Percentiles rank a stretch among this genome's conserved stretches.
Conservation (phyloP, 2,888 invertebrate species). For the Tiphia femorata region DNA sequence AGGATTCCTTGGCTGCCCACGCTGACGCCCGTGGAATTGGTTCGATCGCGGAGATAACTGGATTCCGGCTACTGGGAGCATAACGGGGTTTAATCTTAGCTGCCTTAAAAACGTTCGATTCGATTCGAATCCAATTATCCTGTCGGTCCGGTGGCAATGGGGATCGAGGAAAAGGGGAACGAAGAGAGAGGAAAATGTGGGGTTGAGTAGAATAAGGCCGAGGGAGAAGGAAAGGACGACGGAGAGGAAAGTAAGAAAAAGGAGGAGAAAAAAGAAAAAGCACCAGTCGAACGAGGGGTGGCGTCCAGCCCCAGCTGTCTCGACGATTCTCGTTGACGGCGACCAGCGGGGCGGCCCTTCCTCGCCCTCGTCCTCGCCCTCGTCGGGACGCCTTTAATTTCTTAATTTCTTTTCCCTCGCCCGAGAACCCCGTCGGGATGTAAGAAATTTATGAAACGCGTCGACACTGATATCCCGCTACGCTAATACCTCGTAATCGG, state of each 20-base stretch:
- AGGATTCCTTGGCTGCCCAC: background rate
- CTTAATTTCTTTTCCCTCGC: too few relatives aligned
- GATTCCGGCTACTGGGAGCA: background rate
- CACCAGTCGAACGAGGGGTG: background rate
- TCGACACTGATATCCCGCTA: too few relatives aligned
- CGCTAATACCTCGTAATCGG: too few relatives aligned
- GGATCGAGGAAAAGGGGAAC: background rate
- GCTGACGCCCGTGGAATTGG: constrained; percentile 1
- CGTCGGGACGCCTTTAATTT: background rate
- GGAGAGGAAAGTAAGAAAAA: background rate
- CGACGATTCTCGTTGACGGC: background rate
- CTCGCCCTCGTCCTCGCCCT: background rate
- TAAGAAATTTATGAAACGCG: too few relatives aligned
- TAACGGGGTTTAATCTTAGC: constrained; percentile 5
- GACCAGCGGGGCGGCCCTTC: too few relatives aligned
- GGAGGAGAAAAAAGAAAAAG: background rate
- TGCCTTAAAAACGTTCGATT: constrained; percentile 7
- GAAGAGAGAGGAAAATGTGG: background rate
- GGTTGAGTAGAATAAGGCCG: background rate
- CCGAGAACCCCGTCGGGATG: too few relatives aligned
- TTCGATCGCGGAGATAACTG: background rate
- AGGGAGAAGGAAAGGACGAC: background rate
- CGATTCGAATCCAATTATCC: constrained; percentile 9
- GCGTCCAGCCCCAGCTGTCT: background rate
- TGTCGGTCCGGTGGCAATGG: background rate